These are phyloP conservation scores for Eupithecia vulgata DNA, from an alignment of 2,888 invertebrate genomes.

Conservation along the genomic window DNA sequence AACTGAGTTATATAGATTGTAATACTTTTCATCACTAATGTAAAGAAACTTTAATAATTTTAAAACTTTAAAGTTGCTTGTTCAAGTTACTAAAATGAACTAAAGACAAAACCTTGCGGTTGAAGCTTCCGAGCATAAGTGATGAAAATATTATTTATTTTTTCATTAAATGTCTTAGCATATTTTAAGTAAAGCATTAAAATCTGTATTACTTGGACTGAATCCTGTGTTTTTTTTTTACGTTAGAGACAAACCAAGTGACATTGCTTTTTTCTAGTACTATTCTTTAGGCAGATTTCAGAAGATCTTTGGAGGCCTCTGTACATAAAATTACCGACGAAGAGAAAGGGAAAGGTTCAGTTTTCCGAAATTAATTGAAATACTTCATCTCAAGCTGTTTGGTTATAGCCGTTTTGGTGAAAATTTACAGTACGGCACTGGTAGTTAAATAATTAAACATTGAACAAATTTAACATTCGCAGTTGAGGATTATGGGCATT, in stretches of 20 bases:
- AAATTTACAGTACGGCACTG: too few relatives aligned
- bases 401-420: too few relatives aligned
- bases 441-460: too few relatives aligned
- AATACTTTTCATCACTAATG: constrained; percentile 14
- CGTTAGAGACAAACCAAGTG: background rate
- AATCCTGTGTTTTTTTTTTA: constrained; percentile 44
- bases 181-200: constrained; percentile 66
- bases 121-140: background rate
- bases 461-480: too few relatives aligned
- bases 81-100: background rate
- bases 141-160: constrained; percentile 69
- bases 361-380: background rate
- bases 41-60: background rate
- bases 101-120: background rate
- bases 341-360: background rate
- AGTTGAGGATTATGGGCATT: too few relatives aligned
- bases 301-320: background rate
- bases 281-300: background rate
- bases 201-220: constrained; percentile 68
- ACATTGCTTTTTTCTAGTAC: background rate
- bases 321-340: background rate
- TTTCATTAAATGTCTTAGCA: constrained; percentile 71
- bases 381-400: background rate
- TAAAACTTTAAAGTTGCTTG: background rate
- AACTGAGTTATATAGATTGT: constrained; percentile 3